These are phyloP conservation scores for Drosophila cognata DNA, from an alignment of 2,888 invertebrate species.

Conservation along the genomic window DNA sequence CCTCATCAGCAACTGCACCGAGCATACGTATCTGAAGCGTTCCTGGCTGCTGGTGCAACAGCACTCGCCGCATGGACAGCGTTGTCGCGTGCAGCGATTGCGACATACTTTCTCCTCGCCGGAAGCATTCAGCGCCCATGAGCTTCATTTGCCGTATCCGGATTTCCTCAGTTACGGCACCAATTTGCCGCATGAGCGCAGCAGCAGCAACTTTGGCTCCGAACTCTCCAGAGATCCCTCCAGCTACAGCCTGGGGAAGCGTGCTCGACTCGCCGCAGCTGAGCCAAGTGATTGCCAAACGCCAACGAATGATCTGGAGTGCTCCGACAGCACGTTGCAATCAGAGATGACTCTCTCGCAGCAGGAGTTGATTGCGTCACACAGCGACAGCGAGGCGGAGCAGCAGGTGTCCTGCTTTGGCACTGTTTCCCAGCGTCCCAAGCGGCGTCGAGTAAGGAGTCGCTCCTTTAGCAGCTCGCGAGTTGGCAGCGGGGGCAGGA, in stretches of 20 bases:
- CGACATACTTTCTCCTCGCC: constrained; percentile 84
- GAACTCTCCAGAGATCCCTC: constrained; percentile 83
- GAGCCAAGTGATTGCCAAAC: constrained; percentile 48
- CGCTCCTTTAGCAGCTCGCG: constrained; percentile 81
- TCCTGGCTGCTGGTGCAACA: constrained; percentile 83
- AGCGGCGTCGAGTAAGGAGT: constrained; percentile 82
- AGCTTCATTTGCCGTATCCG: constrained; percentile 65
- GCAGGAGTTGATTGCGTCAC: constrained; percentile 21
- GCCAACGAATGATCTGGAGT: constrained; percentile 17
- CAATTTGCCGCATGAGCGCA: constrained; percentile 82
- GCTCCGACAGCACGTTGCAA: constrained; percentile 44
- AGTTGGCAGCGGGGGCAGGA: constrained; percentile 20
- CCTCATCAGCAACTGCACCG: constrained; percentile 74
- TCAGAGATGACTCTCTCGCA: constrained; percentile 34
- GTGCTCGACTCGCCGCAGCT: constrained; percentile 38
- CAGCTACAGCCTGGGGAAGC: constrained; percentile 61
- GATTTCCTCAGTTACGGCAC: constrained; percentile 83
- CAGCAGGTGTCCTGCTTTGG: constrained; percentile 82
- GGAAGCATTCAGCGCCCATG: constrained; percentile 80
- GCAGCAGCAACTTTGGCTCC: constrained; percentile 83
- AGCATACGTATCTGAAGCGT: constrained; percentile 83
- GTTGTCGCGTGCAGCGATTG: constrained; percentile 80
- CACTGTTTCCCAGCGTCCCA: constrained; percentile 62
- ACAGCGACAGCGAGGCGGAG: constrained; percentile 70
- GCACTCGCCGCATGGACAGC: constrained; percentile 62